These are phyloP conservation scores for Ictalurus furcatus DNA, from an alignment of 2,113 vertebrate species.

Conservation along the genomic window DNA sequence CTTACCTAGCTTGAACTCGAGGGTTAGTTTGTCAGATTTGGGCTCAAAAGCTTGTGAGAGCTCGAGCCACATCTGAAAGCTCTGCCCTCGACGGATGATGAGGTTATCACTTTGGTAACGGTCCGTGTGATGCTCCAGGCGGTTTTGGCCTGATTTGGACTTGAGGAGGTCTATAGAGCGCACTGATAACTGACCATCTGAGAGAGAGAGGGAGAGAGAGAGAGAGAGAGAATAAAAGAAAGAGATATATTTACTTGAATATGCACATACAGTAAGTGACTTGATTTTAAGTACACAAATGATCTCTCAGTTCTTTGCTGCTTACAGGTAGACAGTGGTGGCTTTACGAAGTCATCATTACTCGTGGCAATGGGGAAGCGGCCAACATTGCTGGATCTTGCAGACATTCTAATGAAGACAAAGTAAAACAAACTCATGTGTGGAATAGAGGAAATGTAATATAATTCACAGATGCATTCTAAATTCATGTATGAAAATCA, in stretches of 20 bases:
- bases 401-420: neutral
- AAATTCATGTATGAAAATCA: neutral
- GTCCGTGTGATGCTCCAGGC: conserved; percentile 77
- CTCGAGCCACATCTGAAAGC: conserved; percentile 71
- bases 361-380: neutral
- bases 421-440: neutral
- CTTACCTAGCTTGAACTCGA: conserved; percentile 80
- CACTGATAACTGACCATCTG: conserved; percentile 73
- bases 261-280: neutral
- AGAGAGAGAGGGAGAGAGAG: conserved; percentile 40
- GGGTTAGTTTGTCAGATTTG: conserved; percentile 68
- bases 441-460: neutral
- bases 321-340: neutral
- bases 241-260: neutral
- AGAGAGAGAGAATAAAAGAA: conserved; percentile 46
- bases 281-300: neutral
- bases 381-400: neutral
- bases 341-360: neutral
- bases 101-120: conserved; percentile 73
- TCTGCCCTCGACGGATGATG: conserved; percentile 82
- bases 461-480: neutral
- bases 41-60: conserved; percentile 74
- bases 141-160: conserved; percentile 65
- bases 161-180: conserved; percentile 76
- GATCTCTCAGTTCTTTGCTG: neutral